Base-by-base conservation (phyloP, 2,797 vertebrate genomes). In the Pangasius krempfi region DNA sequence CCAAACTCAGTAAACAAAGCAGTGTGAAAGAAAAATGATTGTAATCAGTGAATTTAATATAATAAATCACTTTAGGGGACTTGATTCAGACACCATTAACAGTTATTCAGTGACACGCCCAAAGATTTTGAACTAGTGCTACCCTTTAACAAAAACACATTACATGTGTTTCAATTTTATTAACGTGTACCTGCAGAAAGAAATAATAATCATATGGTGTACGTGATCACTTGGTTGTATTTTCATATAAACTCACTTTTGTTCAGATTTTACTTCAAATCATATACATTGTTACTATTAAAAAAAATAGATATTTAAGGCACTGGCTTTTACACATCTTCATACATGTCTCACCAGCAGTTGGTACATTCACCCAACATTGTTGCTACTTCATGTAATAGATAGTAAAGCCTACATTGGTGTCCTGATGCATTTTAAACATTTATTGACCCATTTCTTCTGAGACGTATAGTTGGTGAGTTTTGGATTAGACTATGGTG, bases 381-480 rank as follows among this genome's bases (percentile, higher is more conserved):
- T 76, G 22, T 62, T 62, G n/a, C 4, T 82, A 18, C 54, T 27
- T 54, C 22, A 27, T 83, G 56, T 70, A 60, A 89, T 54, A 89
- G 73, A 88, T 86, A 89, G 58, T 37, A 44, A 78, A 80, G 60
- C 50, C 72, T 68, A 84, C 52, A 37, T 47, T 64, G 83, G 76
- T 86, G 62, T 79, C 54, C 86, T 82, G 33, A 56, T 87, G 94
- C 94, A 95, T 94, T 95, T 94, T 94, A 95, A 96, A 93, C 91
- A 93, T 92, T 92, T 95, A 95, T 95, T 95, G 94, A 96, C 92
- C 94, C 93, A 87, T 70, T 89, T 80, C 83, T 89, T 90, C 93
- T 92, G 89, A 88, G 92, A 88, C 91, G 91, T 95, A 92, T 94
- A 94, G 93, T 91, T 90, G 91, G 92, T 87, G 90, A 90, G 2